Evolutionary conservation across 2,797 vertebrate genomes (phyloP).

Genomic region (Pteropus rufus): DNA sequence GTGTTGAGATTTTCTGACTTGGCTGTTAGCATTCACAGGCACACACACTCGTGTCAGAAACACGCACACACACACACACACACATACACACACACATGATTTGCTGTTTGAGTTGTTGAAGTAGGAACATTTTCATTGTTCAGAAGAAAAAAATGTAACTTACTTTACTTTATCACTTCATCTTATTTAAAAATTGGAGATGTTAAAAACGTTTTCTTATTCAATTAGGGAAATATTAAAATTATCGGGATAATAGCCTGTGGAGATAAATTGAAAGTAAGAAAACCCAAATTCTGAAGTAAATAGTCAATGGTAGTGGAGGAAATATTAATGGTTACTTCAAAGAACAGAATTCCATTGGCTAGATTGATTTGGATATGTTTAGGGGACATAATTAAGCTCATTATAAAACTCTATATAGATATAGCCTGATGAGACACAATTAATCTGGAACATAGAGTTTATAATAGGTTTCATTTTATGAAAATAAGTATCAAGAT

Average conservation of each 20-base stretch:
- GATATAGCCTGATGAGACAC: not conserved
- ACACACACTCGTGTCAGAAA: not conserved
- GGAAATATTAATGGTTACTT: slow-evolving; percentile 8
- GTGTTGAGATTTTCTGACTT: slow-evolving; percentile 43
- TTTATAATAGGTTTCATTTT: not conserved
- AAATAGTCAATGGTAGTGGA: slow-evolving; percentile 15
- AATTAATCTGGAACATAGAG: not conserved
- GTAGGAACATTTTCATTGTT: slow-evolving; percentile 26
- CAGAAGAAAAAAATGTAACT: slow-evolving; percentile 34
- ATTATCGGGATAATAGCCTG: not conserved
- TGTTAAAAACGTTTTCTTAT: not conserved
- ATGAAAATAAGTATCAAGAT: not conserved
- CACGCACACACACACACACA: not conserved
- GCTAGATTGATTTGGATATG: not conserved
- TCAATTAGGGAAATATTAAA: slow-evolving; percentile 13
- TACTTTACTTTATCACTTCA: not conserved
- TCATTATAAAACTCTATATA: not conserved
- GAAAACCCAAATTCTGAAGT: slow-evolving; percentile 23
- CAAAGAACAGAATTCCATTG: slow-evolving; percentile 27
- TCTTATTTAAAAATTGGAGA: slow-evolving; percentile 41
- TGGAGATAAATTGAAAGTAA: slow-evolving; percentile 1
- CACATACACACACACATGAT: not conserved
- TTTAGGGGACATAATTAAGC: not conserved
- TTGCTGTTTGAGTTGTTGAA: slow-evolving; percentile 42
- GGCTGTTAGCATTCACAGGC: slow-evolving; percentile 37